Evolutionary conservation across 1,140 invertebrate species (phyloP).

Genomic region (Drosophila varians): DNA sequence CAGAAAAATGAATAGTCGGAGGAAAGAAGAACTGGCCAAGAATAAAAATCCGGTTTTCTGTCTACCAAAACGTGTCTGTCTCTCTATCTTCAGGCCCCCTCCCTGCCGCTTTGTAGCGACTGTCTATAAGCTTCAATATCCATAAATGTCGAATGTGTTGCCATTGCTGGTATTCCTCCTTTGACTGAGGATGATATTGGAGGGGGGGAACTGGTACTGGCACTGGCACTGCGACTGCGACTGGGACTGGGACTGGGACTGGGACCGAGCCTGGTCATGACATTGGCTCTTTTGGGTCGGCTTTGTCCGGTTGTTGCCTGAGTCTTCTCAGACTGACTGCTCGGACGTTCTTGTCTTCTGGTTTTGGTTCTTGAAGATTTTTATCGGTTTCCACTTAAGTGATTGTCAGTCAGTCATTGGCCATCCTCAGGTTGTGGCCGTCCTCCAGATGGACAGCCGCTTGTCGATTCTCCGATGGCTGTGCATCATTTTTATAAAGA

Average conservation of each 20-base stretch:
- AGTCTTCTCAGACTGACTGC: slow-evolving; percentile 18
- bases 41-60: slow-evolving; percentile 63
- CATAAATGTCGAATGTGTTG: slow-evolving; percentile 78
- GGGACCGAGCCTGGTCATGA: slow-evolving; percentile 61
- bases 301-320: slow-evolving; percentile 43
- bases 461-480: slow-evolving; percentile 25
- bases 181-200: slow-evolving; percentile 5
- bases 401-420: slow-evolving; percentile 80
- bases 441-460: slow-evolving; percentile 38
- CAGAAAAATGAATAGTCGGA: slow-evolving; percentile 5
- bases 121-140: slow-evolving; percentile 81
- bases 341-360: slow-evolving; percentile 10
- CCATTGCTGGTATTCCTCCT: slow-evolving; percentile 47
- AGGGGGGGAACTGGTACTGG: neutral
- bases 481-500: slow-evolving; percentile 12
- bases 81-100: too few species aligned
- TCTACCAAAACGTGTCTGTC: slow-evolving; percentile 44
- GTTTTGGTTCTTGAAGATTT: slow-evolving; percentile 66
- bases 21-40: slow-evolving; percentile 32
- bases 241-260: slow-evolving; percentile 1
- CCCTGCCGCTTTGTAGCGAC: slow-evolving; percentile 1
- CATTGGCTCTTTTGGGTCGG: slow-evolving; percentile 53
- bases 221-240: slow-evolving; percentile 20
- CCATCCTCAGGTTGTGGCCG: slow-evolving; percentile 48
- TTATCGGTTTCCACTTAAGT: slow-evolving; percentile 82